Evolutionary conservation across 2,888 invertebrate genomes (phyloP), one percentile per base, ranked within the genome.

Genomic region (Stenoptilia bipunctidactyla): DNA sequence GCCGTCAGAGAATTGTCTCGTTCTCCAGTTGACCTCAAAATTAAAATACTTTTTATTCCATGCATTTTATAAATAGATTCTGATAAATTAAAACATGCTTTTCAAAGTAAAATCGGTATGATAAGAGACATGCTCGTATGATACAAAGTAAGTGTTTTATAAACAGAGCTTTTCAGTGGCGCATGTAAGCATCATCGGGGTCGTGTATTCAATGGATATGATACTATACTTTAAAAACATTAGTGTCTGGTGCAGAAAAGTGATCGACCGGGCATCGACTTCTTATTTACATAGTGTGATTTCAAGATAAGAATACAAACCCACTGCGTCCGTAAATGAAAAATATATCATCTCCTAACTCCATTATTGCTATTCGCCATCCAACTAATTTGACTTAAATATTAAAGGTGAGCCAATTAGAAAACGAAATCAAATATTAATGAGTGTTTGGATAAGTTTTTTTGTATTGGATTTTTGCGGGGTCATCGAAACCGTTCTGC

Each of bases 321-420:
- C 76, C 73, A 49, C 56, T 70, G 59, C 66, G 61, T 72, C 71
- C 74, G 56, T 71, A 57, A 51, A 66, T 61, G 60, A 64, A 66
- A 72, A 65, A 72, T 58, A 67, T 61, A 62, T 74, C 75, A 51
- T 76, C 73, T 40, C 65, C 75, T 72, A 76, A 65, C 62, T 77
- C 77, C 80, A 82, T 80, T 57, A 62, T 66, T 56, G 61, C 63
- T 61, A 64, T 53, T 58, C 53, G 58, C 61, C 65, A 61, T 65
- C 55, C 61, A 62, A 58, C 53, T 55, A 53, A 49, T 50, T 46
- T 47, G 50, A 45, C 50, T 44, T 48, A 35, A 37, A 13, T 25
- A 20, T 12, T 15, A 10, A 1, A n/a, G 2, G 4, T 20, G 2
- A 27, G 13, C 20, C 38, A 34, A 25, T 15, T 13, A 20, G 20